Evolutionary conservation across 1,140 invertebrate species (phyloP), one percentile per base, ranked within the genome.

Genomic region (Leptonema lineaticorne): DNA sequence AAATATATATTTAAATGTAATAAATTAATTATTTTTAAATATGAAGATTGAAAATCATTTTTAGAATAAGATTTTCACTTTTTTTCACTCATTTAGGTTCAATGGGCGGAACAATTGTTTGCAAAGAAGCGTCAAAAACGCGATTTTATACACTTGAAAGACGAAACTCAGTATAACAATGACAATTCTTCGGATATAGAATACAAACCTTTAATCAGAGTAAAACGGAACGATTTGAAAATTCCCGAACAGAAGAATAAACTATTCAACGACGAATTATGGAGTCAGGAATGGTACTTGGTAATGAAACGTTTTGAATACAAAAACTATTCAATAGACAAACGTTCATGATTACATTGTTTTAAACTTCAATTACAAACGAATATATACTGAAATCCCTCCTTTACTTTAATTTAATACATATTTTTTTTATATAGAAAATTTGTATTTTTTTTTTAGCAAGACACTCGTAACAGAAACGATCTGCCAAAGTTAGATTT

Each of bases 281-380:
- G 93, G 90, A 77, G 83, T 33, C 86, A 93, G 71, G 88, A 97
- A 79, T 97, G 95, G 95, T 97, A 97, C 81, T 83, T 96, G 88
- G 94, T 96, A 86, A 83, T 85, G 46, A 20, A 20, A 22, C 18
- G 56, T 50, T 45, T 59, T 37, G 9, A 59, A 59, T 59, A 8
- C 57, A 20, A 33, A 33, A 59, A 33, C 5, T 24, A 57, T 22
- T 22, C 37, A n/a, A n/a, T n/a, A n/a, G 37, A 45, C 14, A 14
- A 45, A n/a, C 11, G 3, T 14, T 27, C 20, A 53, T 7, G 45
- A 8, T 3, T n/a, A 27, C 11, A 6, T 5, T 22, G 24, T 9
- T 6, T 53, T 22, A 3, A 22, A 22, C 24, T 50, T 24, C n/a
- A n/a, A n/a, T n/a, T n/a, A n/a, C n/a, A n/a, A n/a, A n/a, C n/a